These are phyloP conservation scores for Pemphigus obesinymphae DNA, from an alignment of 1,140 invertebrate species.

Conservation along the genomic window DNA sequence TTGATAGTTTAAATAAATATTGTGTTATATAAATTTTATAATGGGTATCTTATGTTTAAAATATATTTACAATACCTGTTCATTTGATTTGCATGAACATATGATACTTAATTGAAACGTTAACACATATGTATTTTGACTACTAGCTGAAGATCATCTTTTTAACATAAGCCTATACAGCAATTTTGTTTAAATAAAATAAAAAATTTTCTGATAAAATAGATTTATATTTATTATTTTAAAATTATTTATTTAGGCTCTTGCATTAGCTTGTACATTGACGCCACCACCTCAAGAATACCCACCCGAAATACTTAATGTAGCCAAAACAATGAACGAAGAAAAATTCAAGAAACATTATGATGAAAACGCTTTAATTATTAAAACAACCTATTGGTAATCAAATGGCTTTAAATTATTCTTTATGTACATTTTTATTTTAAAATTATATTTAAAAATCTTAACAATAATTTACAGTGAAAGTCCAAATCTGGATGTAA, in stretches of 20 bases:
- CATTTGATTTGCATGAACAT: too few species aligned
- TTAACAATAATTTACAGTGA: conserved; percentile 61
- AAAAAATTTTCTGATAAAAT: too few species aligned
- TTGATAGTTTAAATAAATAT: too few species aligned
- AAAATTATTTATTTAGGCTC: conserved; percentile 55
- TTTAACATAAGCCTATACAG: neutral
- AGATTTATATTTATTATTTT: neutral
- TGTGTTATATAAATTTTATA: too few species aligned
- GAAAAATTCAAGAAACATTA: conserved; percentile 76
- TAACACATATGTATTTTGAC: too few species aligned
- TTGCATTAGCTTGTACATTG: conserved; percentile 76
- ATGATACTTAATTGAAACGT: too few species aligned
- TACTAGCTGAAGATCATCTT: too few species aligned
- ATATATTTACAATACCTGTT: too few species aligned
- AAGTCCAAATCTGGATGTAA: conserved; percentile 90
- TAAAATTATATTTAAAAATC: conserved; percentile 29
- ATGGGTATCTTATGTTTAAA: too few species aligned
- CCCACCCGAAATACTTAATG: conserved; percentile 62
- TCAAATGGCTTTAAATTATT: neutral
- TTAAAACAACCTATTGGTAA: conserved; percentile 92
- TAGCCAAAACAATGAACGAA: conserved; percentile 57
- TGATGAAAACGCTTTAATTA: conserved; percentile 68
- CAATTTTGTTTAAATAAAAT: too few species aligned
- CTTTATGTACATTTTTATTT: conserved; percentile 12
- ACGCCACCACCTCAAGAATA: conserved; percentile 66